Conservation (phyloP, 2,113 vertebrate species). For the Tauraco erythrolophus region DNA sequence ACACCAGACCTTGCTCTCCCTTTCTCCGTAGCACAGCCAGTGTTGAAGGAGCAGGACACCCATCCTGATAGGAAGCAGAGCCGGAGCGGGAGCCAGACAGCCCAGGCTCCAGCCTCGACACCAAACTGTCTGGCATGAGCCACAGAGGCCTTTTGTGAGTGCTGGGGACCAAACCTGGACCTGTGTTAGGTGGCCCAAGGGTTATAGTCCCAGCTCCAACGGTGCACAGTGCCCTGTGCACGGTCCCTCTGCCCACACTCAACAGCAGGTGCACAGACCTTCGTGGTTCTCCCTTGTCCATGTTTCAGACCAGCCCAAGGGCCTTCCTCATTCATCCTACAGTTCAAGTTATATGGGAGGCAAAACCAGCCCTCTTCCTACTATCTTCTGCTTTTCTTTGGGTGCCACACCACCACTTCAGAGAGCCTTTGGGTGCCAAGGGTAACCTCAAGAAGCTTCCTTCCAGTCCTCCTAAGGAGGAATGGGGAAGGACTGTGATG, state of each 20-base stretch:
- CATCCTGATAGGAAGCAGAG: neutral
- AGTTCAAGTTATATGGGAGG: neutral
- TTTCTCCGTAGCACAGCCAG: neutral
- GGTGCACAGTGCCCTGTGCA: no score
- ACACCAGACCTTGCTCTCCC: neutral
- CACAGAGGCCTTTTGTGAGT: neutral
- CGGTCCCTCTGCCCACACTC: neutral
- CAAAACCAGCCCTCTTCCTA: accelerated
- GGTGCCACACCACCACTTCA: neutral
- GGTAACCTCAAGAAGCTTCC: neutral
- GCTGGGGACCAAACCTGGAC: neutral
- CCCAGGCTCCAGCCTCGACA: neutral
- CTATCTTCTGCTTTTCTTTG: neutral
- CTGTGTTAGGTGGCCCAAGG: neutral
- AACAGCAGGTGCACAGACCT: accelerated
- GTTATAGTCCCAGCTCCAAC: neutral
- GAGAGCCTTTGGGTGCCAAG: neutral
- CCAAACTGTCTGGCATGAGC: neutral
- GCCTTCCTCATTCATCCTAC: neutral
- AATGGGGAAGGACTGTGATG: neutral
- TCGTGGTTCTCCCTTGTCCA: neutral
- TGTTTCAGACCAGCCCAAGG: neutral
- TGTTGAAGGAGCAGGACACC: neutral
- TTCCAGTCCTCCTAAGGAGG: neutral
- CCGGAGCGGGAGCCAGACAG: neutral